phyloP scores from a whole-genome alignment of 2,888 invertebrate species.

The Polylopha cassiicola region DNA sequence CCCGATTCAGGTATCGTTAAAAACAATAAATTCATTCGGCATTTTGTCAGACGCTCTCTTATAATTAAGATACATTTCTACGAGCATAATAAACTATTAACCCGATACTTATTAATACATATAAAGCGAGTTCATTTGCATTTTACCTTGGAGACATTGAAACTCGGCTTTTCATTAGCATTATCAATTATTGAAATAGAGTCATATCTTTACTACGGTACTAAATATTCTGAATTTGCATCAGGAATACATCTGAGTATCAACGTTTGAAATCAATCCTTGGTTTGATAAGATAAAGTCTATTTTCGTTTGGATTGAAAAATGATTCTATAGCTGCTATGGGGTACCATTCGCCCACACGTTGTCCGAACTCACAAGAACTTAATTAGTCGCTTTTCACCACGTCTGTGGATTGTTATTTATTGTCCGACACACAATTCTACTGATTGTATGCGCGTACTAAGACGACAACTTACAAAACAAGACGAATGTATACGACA shows the following conservation, averaged over 20 bases:
- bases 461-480: slow-evolving; percentile 48
- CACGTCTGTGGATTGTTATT: slow-evolving; percentile 56
- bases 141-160: slow-evolving; percentile 15
- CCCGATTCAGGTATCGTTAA: too few relatives aligned
- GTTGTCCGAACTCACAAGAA: slow-evolving; percentile 57
- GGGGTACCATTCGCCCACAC: slow-evolving; percentile 54
- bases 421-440: slow-evolving; percentile 60
- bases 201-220: slow-evolving; percentile 35
- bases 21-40: too few relatives aligned
- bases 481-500: slow-evolving; percentile 41
- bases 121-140: slow-evolving; percentile 16
- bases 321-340: slow-evolving; percentile 25
- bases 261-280: slow-evolving; percentile 26
- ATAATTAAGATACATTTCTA: slow-evolving; percentile 2
- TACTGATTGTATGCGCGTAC: slow-evolving; percentile 53
- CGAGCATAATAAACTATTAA: slow-evolving; percentile 15
- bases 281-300: slow-evolving; percentile 30
- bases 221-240: slow-evolving; percentile 56
- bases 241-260: slow-evolving; percentile 38
- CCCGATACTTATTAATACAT: slow-evolving; percentile 13
- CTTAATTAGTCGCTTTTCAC: slow-evolving; percentile 70
- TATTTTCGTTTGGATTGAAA: slow-evolving; percentile 25
- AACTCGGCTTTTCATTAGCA: slow-evolving; percentile 48
- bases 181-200: slow-evolving; percentile 65
- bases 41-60: too few relatives aligned